Conservation (phyloP, 2,113 vertebrate species). For the Brienomyrus brachyistius region DNA sequence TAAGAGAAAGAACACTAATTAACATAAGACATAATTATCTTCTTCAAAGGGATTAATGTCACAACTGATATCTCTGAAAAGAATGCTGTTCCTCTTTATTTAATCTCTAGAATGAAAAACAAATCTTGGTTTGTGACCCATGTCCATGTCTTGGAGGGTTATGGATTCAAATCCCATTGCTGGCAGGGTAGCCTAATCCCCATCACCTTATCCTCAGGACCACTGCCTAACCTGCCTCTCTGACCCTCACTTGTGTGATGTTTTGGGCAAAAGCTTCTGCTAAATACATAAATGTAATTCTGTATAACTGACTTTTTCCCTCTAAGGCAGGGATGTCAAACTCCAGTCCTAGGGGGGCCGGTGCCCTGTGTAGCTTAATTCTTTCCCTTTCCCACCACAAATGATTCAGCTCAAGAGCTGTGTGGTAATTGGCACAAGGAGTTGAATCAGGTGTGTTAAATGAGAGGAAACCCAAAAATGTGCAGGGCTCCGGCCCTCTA, state of each 20-base stretch:
- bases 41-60: neutral
- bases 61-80: neutral
- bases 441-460: too few relatives aligned
- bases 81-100: neutral
- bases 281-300: neutral
- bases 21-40: neutral
- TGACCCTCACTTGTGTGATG: neutral
- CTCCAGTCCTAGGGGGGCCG: too few relatives aligned
- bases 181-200: neutral
- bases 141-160: neutral
- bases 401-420: too few relatives aligned
- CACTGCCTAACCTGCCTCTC: neutral
- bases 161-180: neutral
- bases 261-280: neutral
- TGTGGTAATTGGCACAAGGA: too few relatives aligned
- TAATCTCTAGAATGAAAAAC: neutral
- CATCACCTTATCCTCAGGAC: neutral
- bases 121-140: neutral
- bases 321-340: neutral
- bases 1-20: neutral
- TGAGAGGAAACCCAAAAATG: too few relatives aligned
- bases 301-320: neutral
- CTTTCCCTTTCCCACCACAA: too few relatives aligned
- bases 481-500: too few relatives aligned
- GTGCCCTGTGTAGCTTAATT: too few relatives aligned